Evolutionary conservation across 2,888 invertebrate species (phyloP).

Genomic region (Phaedon cochleariae): DNA sequence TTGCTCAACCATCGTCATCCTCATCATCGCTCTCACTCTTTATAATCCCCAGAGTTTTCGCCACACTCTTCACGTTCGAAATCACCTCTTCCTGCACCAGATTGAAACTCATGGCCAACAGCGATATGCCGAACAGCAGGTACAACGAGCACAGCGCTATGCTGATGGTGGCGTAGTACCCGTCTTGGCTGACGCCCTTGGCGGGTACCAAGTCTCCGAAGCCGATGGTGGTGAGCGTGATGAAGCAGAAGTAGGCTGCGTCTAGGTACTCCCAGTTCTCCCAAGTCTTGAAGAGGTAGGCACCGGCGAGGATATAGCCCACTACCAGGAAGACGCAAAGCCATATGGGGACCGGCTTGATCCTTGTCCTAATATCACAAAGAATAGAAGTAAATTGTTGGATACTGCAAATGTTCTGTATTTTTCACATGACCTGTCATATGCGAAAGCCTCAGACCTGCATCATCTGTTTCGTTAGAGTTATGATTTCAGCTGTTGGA

Average conservation of each 20-base stretch:
- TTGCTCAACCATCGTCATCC: slow-evolving; percentile 57
- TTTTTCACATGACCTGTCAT: too few species aligned
- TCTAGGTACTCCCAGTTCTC: slow-evolving; percentile 88
- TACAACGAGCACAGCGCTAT: slow-evolving; percentile 92
- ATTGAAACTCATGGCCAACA: slow-evolving; percentile 97
- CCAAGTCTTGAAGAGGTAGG: slow-evolving; percentile 85
- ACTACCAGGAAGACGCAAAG: slow-evolving; percentile 87
- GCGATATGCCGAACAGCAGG: slow-evolving; percentile 91
- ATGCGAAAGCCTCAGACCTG: too few species aligned
- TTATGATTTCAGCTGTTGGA: too few species aligned
- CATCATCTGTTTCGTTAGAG: too few species aligned
- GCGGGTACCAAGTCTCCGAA: slow-evolving; percentile 93
- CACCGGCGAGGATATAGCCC: slow-evolving; percentile 89
- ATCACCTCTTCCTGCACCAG: slow-evolving; percentile 94
- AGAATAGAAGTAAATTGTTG: too few species aligned
- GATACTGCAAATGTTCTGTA: too few species aligned
- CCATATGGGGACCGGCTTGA: slow-evolving; percentile 87
- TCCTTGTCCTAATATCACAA: slow-evolving; percentile 63
- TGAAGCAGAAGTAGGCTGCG: slow-evolving; percentile 93
- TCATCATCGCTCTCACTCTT: slow-evolving; percentile 75
- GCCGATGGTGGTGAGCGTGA: slow-evolving; percentile 91
- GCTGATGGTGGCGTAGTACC: slow-evolving; percentile 64
- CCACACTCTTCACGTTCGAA: slow-evolving; percentile 85
- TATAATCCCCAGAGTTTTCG: slow-evolving; percentile 86
- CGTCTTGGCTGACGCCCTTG: slow-evolving; percentile 66